Conservation (phyloP, 2,888 invertebrate genomes). For the Drosophila leonis region DNA sequence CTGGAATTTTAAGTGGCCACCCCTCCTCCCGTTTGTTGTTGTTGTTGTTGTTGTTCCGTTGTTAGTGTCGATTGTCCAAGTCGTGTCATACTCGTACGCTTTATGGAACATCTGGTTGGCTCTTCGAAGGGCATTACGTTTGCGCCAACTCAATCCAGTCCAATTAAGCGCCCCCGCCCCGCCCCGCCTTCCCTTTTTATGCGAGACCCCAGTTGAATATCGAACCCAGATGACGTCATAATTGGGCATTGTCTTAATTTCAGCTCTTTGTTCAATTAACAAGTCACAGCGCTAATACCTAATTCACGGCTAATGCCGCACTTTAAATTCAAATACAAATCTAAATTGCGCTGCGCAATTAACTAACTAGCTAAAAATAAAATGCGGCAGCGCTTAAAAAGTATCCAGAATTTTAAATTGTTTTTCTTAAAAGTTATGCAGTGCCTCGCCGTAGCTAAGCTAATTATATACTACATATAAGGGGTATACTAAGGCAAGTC, state of each 20-base stretch:
- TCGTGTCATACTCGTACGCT: neutral
- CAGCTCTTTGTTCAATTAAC: slow-evolving; percentile 60
- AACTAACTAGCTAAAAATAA: slow-evolving; percentile 11
- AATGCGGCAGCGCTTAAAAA: slow-evolving; percentile 18
- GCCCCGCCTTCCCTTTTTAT: accelerated
- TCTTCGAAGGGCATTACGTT: slow-evolving; percentile 42
- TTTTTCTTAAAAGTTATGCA: neutral
- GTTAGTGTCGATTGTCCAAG: slow-evolving; percentile 7
- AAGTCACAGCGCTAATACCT: slow-evolving; percentile 12
- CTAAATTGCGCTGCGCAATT: slow-evolving; percentile 61
- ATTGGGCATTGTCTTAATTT: slow-evolving; percentile 36
- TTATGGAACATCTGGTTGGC: slow-evolving; percentile 5
- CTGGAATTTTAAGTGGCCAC: slow-evolving; percentile 67
- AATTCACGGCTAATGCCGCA: slow-evolving; percentile 47
- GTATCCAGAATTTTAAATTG: slow-evolving; percentile 36
- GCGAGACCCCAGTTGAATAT: neutral
- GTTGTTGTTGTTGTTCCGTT: neutral
- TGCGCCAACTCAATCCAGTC: slow-evolving; percentile 8
- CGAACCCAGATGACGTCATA: slow-evolving; percentile 6
- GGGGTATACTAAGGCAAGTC: neutral
- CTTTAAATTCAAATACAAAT: slow-evolving; percentile 38
- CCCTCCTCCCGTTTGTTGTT: slow-evolving; percentile 26
- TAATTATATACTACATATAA: neutral
- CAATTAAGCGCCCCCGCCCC: neutral
- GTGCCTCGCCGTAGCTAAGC: neutral